These are phyloP conservation scores for Dipodomys stephensi DNA, from an alignment of 2,113 vertebrate species.

Conservation along the genomic window DNA sequence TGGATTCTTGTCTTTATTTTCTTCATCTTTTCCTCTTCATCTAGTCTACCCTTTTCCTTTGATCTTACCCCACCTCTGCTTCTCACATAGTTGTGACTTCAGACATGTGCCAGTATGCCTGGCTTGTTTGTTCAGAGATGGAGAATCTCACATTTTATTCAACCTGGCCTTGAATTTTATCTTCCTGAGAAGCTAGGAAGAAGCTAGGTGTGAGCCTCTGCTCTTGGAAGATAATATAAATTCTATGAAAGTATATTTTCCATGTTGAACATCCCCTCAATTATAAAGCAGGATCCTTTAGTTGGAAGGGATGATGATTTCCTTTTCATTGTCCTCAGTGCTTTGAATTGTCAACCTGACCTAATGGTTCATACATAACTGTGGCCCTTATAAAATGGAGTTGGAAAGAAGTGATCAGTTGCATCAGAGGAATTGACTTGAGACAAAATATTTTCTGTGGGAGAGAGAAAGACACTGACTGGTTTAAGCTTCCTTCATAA, in stretches of 20 bases:
- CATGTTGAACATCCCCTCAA: not conserved
- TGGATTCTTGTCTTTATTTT: too few species aligned
- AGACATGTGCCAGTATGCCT: too few species aligned
- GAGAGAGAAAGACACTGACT: not conserved
- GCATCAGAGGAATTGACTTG: not conserved
- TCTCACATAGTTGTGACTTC: too few species aligned
- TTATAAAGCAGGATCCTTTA: not conserved
- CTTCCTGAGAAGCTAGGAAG: too few species aligned
- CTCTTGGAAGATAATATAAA: not conserved
- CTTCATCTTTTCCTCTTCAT: too few species aligned
- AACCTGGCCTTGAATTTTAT: too few species aligned
- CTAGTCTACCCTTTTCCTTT: too few species aligned
- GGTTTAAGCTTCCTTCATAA: not conserved
- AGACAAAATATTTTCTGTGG: not conserved
- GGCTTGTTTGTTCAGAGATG: too few species aligned
- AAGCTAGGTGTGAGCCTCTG: too few species aligned
- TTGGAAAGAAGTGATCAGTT: not conserved
- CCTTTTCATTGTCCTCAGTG: not conserved
- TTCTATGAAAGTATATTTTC: not conserved
- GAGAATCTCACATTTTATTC: too few species aligned
- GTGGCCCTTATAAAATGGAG: not conserved
- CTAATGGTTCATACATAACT: not conserved
- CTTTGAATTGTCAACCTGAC: constrained; percentile 3
- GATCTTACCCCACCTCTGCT: too few species aligned
- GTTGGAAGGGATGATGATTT: constrained; percentile 18